Evolutionary conservation across 2,888 invertebrate species (phyloP).

Genomic region (Caenorhabditis sinica): DNA sequence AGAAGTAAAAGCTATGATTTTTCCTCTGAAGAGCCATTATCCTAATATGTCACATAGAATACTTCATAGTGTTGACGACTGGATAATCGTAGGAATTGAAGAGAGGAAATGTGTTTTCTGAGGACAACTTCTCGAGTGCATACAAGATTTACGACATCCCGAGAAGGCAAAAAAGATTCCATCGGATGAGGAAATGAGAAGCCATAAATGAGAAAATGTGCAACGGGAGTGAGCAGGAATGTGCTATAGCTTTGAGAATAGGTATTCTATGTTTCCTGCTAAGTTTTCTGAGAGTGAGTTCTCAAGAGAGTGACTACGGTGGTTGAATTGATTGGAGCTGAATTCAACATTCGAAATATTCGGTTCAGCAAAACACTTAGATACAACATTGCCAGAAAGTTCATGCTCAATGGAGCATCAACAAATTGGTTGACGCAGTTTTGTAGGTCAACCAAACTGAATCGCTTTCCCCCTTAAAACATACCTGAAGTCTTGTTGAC

Average conservation of each 20-base stretch:
- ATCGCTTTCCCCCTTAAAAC: slow-evolving; percentile 2
- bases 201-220: slow-evolving; percentile 4
- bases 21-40: slow-evolving; percentile 1
- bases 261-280: too few species aligned
- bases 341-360: too few species aligned
- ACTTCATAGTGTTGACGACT: slow-evolving; percentile 15
- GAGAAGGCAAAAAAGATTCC: not conserved
- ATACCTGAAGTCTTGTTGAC: slow-evolving; percentile 67
- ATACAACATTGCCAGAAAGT: not conserved
- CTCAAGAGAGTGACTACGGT: not conserved
- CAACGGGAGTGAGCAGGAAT: too few species aligned
- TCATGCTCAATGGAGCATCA: not conserved
- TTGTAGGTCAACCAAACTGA: not conserved
- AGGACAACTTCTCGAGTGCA: slow-evolving; percentile 5
- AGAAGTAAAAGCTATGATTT: slow-evolving; percentile 18
- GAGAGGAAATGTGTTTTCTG: not conserved
- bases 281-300: too few species aligned
- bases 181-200: not conserved
- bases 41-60: slow-evolving; percentile 40
- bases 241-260: too few species aligned
- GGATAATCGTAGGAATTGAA: not conserved
- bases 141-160: slow-evolving; percentile 13
- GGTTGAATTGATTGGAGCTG: not conserved
- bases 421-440: not conserved
- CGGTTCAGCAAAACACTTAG: not conserved